Evolutionary conservation across 2,888 invertebrate species (phyloP).

Genomic region (Philaethria dido): DNA sequence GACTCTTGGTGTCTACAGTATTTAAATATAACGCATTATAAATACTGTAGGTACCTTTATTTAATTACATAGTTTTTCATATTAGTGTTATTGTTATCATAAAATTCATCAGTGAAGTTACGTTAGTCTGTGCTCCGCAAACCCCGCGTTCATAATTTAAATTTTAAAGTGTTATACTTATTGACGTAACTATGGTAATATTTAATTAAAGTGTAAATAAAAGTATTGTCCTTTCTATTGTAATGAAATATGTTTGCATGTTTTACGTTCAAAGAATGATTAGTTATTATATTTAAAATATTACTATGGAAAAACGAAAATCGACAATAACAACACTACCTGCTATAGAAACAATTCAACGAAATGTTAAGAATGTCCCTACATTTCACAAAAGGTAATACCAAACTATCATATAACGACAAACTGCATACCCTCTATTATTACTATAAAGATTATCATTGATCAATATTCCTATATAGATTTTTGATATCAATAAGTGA

Average conservation of each 20-base stretch:
- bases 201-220: constrained; percentile 9
- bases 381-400: constrained; percentile 59
- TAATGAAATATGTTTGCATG: background rate
- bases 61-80: too few species aligned
- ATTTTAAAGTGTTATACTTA: constrained; percentile 16
- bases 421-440: too few species aligned
- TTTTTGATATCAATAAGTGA: too few species aligned
- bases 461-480: too few species aligned
- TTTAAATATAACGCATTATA: too few species aligned
- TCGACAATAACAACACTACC: constrained; percentile 57
- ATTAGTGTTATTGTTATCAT: too few species aligned
- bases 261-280: background rate
- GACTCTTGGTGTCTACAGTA: too few species aligned
- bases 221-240: background rate
- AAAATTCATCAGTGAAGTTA: background rate
- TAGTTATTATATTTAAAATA: background rate
- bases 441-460: too few species aligned
- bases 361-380: constrained; percentile 67
- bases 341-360: constrained; percentile 70
- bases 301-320: constrained; percentile 46
- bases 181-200: constrained; percentile 17
- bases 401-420: background rate
- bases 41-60: too few species aligned
- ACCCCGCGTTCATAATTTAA: constrained; percentile 1
- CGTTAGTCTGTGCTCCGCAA: background rate